Evolutionary conservation across 92 coral and sea anemone genomes (phyloP).

Genomic region (Blastomussa wellsi): DNA sequence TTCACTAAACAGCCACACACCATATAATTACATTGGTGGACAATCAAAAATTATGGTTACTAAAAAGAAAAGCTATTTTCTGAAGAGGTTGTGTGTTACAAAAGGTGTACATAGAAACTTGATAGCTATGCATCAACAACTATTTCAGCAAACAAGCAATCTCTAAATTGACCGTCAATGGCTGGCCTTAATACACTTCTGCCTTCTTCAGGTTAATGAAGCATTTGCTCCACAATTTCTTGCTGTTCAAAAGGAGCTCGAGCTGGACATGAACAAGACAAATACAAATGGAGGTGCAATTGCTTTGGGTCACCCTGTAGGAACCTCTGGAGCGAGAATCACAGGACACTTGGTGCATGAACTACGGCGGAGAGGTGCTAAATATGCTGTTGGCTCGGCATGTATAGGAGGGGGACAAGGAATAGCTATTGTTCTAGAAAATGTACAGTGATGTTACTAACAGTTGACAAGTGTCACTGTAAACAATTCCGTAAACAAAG

Average conservation of each 20-base stretch:
- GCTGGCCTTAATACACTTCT: too few species aligned
- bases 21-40: too few species aligned
- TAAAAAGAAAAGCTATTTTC: too few species aligned
- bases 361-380: constrained; percentile 76
- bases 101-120: too few species aligned
- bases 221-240: constrained; percentile 97
- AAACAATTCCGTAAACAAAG: background rate
- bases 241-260: constrained; percentile 90
- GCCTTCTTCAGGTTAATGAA: constrained; percentile 85
- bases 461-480: background rate
- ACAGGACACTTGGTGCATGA: constrained; percentile 91
- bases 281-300: constrained; percentile 97
- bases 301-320: constrained; percentile 94
- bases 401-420: constrained; percentile 99
- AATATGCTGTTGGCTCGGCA: constrained; percentile 89
- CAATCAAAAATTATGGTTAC: too few species aligned
- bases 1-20: too few species aligned
- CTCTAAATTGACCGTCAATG: too few species aligned
- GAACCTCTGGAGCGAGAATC: constrained; percentile 94
- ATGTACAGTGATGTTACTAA: constrained; percentile 41
- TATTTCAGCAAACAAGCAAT: too few species aligned
- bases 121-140: too few species aligned
- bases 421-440: constrained; percentile 89
- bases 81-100: too few species aligned
- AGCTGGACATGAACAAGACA: constrained; percentile 81